Base-by-base conservation (phyloP, 1,140 invertebrate species). In the Anoplophora glabripennis region DNA sequence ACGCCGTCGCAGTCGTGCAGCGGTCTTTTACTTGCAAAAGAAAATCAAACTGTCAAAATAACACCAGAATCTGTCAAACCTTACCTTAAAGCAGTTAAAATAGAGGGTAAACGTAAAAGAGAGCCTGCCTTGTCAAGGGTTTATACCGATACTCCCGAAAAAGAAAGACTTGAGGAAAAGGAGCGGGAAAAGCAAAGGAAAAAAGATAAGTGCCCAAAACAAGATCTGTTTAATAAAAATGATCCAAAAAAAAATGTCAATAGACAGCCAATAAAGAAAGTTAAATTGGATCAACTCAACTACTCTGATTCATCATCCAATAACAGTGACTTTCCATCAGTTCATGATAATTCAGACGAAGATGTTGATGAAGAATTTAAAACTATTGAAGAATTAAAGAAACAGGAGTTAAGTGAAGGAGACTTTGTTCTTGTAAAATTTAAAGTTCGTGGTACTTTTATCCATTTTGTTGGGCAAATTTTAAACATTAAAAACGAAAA, bases 81-180 rank as follows among this genome's bases (percentile, higher is more conserved):
- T 10, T 49, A 49, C 33, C 18, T 40, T 51, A 17, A 52, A 37
- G 36, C 38, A 40, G 15, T 21, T 12, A 9, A 14, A 17, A 56
- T 15, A 60, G 46, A 34, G 36, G 56, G 35, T 37, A 56, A 46
- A 5, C 42, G 34, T 42, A 53, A 47, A 53, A 10, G 21, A 37
- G 18, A 12, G 44, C 14, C 35, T 12, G 53, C 41, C n/a, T 54
- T 54, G 45, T 60, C 62, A 38, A 54, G 49, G 45, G 46, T 64
- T 18, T 60, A 56, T 44, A 64, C 62, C 12, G 28, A 55, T 33
- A 60, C 57, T 15, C 57, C 57, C 28, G 61, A 63, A 47, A 64
- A 64, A 35, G 45, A 38, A n/a, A 47, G 37, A 60, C 21, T 60
- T 37, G 52, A 64, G 49, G 46, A 59, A 55, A 21, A 42, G 12